A percentile compares a stretch with the other conserved stretches of the same genome.
Conservation (phyloP, 2,888 invertebrate genomes). For the Celastrina argiolus region DNA sequence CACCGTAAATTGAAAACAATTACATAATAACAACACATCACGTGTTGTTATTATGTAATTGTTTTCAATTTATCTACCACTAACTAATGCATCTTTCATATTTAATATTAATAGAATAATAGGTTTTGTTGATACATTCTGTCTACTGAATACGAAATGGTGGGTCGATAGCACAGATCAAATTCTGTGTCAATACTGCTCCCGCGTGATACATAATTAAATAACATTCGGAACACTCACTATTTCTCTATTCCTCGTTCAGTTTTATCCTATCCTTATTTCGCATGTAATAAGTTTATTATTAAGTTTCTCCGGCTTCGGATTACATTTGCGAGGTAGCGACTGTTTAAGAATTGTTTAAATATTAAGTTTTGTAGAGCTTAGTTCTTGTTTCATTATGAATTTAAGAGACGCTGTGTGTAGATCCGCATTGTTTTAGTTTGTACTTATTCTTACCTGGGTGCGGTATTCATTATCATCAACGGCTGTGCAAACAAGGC, state of each 20-base stretch:
- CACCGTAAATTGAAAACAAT: too few relatives aligned
- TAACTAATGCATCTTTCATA: too few relatives aligned
- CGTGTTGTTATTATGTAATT: too few relatives aligned
- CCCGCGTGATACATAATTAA: background rate
- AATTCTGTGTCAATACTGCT: background rate
- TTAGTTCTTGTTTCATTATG: slow-evolving; percentile 1
- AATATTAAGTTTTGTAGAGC: background rate
- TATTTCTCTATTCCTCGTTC: background rate
- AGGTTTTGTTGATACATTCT: too few relatives aligned
- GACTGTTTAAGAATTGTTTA: slow-evolving; percentile 10
- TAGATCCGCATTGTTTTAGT: slow-evolving; percentile 10
- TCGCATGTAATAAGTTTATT: slow-evolving; percentile 14
- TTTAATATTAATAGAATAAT: background rate
- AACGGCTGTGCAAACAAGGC: too few relatives aligned
- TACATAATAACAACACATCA: too few relatives aligned
- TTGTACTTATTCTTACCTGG: background rate
- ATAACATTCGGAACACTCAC: background rate
- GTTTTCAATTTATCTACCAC: too few relatives aligned
- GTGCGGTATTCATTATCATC: background rate
- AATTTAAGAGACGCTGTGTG: background rate
- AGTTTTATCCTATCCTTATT: background rate
- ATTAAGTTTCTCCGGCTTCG: background rate
- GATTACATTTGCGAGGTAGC: slow-evolving; percentile 19
- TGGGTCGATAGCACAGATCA: background rate
- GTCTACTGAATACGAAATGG: background rate